Base-by-base conservation (phyloP, 1,140 invertebrate species). In the Papilio dardanus region DNA sequence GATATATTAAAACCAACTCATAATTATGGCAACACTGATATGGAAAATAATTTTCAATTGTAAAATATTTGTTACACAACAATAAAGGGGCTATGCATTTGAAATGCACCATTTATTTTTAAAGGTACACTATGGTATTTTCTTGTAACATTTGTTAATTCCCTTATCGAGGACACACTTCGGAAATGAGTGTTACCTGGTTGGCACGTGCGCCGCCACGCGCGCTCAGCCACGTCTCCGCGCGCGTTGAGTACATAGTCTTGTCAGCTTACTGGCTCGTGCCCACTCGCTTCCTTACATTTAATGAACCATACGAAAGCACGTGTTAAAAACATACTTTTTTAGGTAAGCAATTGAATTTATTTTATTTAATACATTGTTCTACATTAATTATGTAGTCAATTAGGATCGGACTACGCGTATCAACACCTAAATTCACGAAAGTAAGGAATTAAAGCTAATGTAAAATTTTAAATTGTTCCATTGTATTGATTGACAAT, bases 121-220 rank as follows among this genome's bases (percentile, higher is more conserved):
- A 33, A 62, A 35, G 19, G 5, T n/a, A 54, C 50, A 12, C 21
- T 28, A 12, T 67, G 10, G 58, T 24, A 30, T 66, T 66, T 30
- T 35, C 65, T 35, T 19, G 65, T 31, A 67, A 67, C 65, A 67
- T 35, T 67, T 19, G 65, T 67, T 21, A 2, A 21, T 68, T 19
- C n/a, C 3, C 33, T 68, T 68, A 68, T 68, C 66, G 66, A 24
- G 19, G 35, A 71, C 68, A 71, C 68, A 50, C 68, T 40, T 71
- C 40, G 68, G 68, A 71, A 50, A 46, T 71, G 77, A 76, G 71
- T 40, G 30, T 74, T 81, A 84, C 83, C 83, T 81, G 81, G 81
- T 62, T 75, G 78, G 77, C 86, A 89, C 87, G 88, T 87, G 84
- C 75, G 76, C 28, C 83, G 77, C 88, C 88, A 88, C 88, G 85